Base-by-base conservation (phyloP, 2,113 vertebrate species). In the Barnardius zonarius region DNA sequence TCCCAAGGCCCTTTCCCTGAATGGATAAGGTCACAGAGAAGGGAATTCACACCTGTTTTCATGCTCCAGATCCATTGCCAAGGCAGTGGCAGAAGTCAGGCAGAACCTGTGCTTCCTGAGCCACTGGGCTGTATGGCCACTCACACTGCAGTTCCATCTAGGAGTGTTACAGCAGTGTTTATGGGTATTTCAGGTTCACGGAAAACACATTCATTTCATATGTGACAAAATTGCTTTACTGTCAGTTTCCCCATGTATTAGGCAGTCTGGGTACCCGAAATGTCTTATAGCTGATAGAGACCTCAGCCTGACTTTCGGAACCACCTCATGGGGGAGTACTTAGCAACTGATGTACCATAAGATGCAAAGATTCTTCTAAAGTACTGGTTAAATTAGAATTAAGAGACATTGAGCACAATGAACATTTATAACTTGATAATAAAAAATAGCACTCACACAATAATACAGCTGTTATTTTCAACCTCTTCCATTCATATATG, bases 381-480 rank as follows among this genome's bases (percentile, higher is more conserved):
- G 72, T 61, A 35, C 20, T 55, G n/a, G 59, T 67, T 92, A 67
- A 79, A 68, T 51, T 88, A 75, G 25, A 84, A 68, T 43, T 54
- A 73, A 85, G 9, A 61, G 35, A 46, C 33, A 51, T 59, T 52
- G 66, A 59, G 12, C 4, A 44, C 52, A 84, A 74, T 27, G 61
- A 75, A 75, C 16, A 17, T 83, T 80, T 83, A 46, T 13, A 62
- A 35, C 39, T 74, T 51, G 9, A 75, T 70, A 12, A 59, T 84
- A 68, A 86, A 88, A 90, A 92, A 51, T 61, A 81, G 41, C 35
- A 75, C 31, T 51, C 62, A 84, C n/a, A 22, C 55, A 87, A 51
- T 44, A 86, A 82, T 54, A 69, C 33, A 91, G 74, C 64, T 84
- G 48, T n/a, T 95, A 52, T 48, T 93, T 86, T 78, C 68, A 41